A percentile compares a stretch with the other conserved stretches of the same genome.
Conservation (phyloP, 2,113 vertebrate species). For the Nyctibius bracteatus region DNA sequence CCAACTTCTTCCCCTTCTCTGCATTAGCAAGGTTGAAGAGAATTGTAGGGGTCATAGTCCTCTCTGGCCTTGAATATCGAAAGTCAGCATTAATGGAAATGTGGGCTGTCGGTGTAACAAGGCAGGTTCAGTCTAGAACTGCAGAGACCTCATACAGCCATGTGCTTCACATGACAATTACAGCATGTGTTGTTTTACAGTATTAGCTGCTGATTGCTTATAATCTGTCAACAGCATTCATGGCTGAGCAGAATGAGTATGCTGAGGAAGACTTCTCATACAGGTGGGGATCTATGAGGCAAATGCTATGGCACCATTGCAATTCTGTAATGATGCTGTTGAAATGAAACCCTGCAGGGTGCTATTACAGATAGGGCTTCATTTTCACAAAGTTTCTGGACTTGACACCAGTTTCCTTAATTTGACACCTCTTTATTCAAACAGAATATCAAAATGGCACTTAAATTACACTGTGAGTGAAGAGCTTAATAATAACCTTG, state of each 20-base stretch:
- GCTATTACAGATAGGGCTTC: neutral
- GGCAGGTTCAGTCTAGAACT: neutral
- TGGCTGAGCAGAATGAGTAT: neutral
- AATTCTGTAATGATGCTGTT: neutral
- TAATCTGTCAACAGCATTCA: neutral
- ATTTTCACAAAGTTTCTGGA: constrained; percentile 35
- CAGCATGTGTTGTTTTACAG: too few species aligned
- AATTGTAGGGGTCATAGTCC: neutral
- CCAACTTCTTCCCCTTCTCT: neutral
- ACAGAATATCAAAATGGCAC: constrained; percentile 28
- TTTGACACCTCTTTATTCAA: constrained; percentile 50
- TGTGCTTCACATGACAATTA: accelerated
- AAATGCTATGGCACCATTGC: neutral
- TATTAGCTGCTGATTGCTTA: neutral
- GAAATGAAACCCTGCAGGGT: neutral
- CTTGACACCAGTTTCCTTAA: constrained; percentile 27
- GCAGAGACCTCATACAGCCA: accelerated
- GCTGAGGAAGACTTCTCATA: neutral
- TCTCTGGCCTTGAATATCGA: neutral
- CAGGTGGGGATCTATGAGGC: neutral
- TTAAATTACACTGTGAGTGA: constrained; percentile 15
- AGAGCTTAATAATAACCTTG: constrained; percentile 24
- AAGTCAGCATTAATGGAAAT: neutral
- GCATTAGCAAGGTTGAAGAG: neutral
- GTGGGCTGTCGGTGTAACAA: accelerated